Conservation (phyloP, 2,888 invertebrate species). For the Plagodis dolabraria region DNA sequence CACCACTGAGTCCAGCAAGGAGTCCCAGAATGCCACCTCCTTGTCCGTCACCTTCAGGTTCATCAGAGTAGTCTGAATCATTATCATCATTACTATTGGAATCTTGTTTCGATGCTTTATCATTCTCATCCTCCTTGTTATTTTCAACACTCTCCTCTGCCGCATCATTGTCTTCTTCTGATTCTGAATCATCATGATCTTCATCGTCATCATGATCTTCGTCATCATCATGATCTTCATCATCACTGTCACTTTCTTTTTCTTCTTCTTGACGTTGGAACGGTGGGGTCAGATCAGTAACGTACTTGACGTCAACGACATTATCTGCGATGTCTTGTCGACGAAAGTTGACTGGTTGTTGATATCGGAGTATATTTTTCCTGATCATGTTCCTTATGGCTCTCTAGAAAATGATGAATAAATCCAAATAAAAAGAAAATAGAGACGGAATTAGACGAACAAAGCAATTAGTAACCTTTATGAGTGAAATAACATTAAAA, state of each 20-base stretch:
- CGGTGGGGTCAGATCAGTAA: conserved; percentile 50
- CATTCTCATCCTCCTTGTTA: conserved; percentile 38
- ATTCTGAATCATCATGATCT: conserved; percentile 35
- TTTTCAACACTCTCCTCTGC: conserved; percentile 55
- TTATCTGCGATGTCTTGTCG: conserved; percentile 57
- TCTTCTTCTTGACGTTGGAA: conserved; percentile 61
- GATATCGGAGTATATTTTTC: conserved; percentile 29
- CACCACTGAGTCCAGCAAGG: conserved; percentile 75
- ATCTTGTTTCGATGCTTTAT: conserved; percentile 52
- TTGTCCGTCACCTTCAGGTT: conserved; percentile 76
- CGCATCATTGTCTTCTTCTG: conserved; percentile 45
- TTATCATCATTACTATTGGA: conserved; percentile 47
- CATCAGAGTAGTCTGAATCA: conserved; percentile 67
- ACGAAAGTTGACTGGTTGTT: conserved; percentile 33
- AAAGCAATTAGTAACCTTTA: too few species aligned
- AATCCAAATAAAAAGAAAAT: too few species aligned
- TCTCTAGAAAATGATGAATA: conserved; percentile 22
- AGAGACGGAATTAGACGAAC: too few species aligned
- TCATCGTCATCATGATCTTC: conserved; percentile 27
- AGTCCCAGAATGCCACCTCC: conserved; percentile 78
- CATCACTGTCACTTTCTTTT: conserved; percentile 41
- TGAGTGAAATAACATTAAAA: background rate
- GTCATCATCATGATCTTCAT: conserved; percentile 38
- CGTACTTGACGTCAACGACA: conserved; percentile 57
- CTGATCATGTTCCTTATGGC: conserved; percentile 34